Conservation (phyloP, 1,140 invertebrate species). For the Penaeus japonicus region DNA sequence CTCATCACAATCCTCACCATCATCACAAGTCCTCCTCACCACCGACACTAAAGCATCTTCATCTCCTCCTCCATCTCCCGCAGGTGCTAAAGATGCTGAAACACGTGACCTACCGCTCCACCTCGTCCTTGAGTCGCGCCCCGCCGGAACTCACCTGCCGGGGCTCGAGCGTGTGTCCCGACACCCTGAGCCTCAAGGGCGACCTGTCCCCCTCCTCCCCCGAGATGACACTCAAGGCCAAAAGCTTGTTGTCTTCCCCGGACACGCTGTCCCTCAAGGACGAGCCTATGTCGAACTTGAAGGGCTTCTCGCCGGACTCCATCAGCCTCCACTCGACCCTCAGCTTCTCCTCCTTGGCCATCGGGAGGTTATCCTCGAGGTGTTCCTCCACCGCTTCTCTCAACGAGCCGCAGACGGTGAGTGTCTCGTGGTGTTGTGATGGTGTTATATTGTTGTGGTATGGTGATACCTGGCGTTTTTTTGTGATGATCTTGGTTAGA, state of each 20-base stretch:
- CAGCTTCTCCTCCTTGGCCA: slow-evolving; percentile 72
- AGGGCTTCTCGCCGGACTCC: slow-evolving; percentile 71
- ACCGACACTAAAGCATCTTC: not conserved
- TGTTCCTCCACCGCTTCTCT: slow-evolving; percentile 72
- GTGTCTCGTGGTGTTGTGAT: not conserved
- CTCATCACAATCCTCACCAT: not conserved
- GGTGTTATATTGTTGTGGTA: not conserved
- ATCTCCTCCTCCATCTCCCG: not conserved
- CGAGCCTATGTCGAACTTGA: not conserved
- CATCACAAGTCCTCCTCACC: not conserved
- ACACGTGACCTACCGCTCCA: slow-evolving; percentile 85
- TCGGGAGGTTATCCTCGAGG: slow-evolving; percentile 68
- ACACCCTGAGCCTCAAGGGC: slow-evolving; percentile 65
- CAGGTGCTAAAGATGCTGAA: slow-evolving; percentile 75
- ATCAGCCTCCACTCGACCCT: slow-evolving; percentile 80
- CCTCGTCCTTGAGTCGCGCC: slow-evolving; percentile 57
- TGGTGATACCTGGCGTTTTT: not conserved
- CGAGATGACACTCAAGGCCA: not conserved
- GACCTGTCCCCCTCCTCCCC: not conserved
- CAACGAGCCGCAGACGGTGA: slow-evolving; percentile 64
- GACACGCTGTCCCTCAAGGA: slow-evolving; percentile 21
- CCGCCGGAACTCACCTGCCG: slow-evolving; percentile 38
- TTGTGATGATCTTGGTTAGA: no score
- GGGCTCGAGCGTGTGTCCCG: slow-evolving; percentile 62
- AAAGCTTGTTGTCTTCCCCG: not conserved